Base-by-base conservation (phyloP, 2,113 vertebrate species). In the Gulo gulo region DNA sequence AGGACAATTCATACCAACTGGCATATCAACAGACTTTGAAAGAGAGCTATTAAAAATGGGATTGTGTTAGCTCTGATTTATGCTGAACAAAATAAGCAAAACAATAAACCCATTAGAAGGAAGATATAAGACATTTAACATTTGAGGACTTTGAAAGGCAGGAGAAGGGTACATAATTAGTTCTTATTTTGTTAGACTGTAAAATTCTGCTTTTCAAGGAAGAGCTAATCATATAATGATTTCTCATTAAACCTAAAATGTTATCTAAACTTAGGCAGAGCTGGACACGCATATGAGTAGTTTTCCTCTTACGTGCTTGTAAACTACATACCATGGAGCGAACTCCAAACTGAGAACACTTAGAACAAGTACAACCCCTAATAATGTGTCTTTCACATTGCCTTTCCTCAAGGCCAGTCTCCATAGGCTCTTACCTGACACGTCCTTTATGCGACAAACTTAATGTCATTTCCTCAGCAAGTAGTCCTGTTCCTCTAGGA, bases 51-150 rank as follows among this genome's bases (percentile, higher is more conserved):
- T 97, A 97, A 97, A 96, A 91, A 96, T 90, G 86, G 57, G 57
- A 91, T 87, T 59, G 39, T 73, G 82, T 84, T 97, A 96, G 86
- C 71, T 96, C 88, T 95, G 91, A 96, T 95, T 97, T 96, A 95
- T 95, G 95, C 79, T 92, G 81, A 97, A 86, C 92, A 93, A 96
- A 95, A 91, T 82, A 97, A 96, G 94, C 81, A 92, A 97, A 97
- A 89, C 71, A 94, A 97, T 34, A 26, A 97, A 52, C 29, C 80
- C 79, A 76, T 97, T 63, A 97, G 89, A 83, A 94, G 36, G 74
- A 91, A 89, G 81, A 87, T 85, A 3, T 47, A 79, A 88, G 88
- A 67, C 11, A 65, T 63, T 96, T 92, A 89, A 87, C 65, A 91
- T 94, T 52, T 86, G 88, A 97, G 96, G 45, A 83, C 73, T 93